A percentile compares a stretch with the other conserved stretches of the same genome.
Conservation (phyloP, 1,140 invertebrate genomes). For the Drosophila lowei region DNA sequence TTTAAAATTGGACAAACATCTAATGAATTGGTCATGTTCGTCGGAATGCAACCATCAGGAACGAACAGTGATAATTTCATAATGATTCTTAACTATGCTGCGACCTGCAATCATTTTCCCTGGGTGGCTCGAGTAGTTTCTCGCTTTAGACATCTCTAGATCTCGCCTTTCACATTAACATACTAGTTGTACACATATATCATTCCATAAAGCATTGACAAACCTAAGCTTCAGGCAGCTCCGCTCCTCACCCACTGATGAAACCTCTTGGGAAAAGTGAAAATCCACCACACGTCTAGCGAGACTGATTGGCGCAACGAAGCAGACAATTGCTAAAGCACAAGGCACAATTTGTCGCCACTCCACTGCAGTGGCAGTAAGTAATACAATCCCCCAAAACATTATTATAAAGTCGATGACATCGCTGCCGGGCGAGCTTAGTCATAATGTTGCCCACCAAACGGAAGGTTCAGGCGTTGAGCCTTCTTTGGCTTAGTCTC, state of each 20-base stretch:
- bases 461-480: constrained; percentile 40
- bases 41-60: constrained; percentile 43
- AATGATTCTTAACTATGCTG: constrained; percentile 39
- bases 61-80: constrained; percentile 63
- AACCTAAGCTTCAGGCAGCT: constrained; percentile 4
- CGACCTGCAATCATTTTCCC: constrained; percentile 8
- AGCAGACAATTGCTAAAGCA: constrained; percentile 79
- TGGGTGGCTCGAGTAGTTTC: constrained; percentile 5
- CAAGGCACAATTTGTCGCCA: constrained; percentile 72
- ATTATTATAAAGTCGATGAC: constrained; percentile 71
- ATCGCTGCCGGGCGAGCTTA: constrained; percentile 37
- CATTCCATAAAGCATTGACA: constrained; percentile 17
- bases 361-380: constrained; percentile 11
- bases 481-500: constrained; percentile 39
- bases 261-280: constrained; percentile 38
- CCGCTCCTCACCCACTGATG: neutral
- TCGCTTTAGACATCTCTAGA: neutral
- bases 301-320: constrained; percentile 76
- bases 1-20: constrained; percentile 18
- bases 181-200: neutral
- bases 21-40: constrained; percentile 32
- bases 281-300: constrained; percentile 52
- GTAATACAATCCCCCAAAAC: constrained; percentile 22
- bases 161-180: no score
- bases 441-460: constrained; percentile 60